Evolutionary conservation across 2,888 invertebrate species (phyloP).

Genomic region (Hypercompe scribonia): DNA sequence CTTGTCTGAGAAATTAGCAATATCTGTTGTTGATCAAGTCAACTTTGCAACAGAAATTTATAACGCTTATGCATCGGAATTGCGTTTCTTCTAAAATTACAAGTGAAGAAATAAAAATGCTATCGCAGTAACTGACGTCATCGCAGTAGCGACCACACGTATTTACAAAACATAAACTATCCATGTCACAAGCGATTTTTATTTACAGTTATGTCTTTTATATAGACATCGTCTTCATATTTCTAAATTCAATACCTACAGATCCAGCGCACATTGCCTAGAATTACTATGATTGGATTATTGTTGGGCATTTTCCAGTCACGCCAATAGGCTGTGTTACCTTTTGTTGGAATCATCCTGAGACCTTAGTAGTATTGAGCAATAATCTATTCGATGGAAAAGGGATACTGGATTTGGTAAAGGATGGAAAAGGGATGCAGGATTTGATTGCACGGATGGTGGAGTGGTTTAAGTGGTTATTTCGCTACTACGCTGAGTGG

Average conservation of each 20-base stretch:
- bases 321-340: constrained; percentile 19
- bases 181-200: background rate
- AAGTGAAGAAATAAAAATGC: background rate
- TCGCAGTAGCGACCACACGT: background rate
- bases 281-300: constrained; percentile 45
- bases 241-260: constrained; percentile 17
- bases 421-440: no score
- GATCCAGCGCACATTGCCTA: constrained; percentile 38
- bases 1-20: no score
- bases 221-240: background rate
- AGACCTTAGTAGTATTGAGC: background rate
- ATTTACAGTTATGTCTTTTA: background rate
- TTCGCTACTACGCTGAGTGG: no score
- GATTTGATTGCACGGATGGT: no score
- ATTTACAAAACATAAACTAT: background rate
- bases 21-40: background rate
- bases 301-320: constrained; percentile 29
- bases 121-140: background rate
- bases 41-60: background rate
- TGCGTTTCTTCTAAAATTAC: background rate
- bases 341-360: constrained; percentile 23
- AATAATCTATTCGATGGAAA: background rate
- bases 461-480: no score
- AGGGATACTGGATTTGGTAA: no score
- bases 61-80: background rate